Conservation (phyloP, 2,797 vertebrate genomes). For the Chaunax sp. region DNA sequence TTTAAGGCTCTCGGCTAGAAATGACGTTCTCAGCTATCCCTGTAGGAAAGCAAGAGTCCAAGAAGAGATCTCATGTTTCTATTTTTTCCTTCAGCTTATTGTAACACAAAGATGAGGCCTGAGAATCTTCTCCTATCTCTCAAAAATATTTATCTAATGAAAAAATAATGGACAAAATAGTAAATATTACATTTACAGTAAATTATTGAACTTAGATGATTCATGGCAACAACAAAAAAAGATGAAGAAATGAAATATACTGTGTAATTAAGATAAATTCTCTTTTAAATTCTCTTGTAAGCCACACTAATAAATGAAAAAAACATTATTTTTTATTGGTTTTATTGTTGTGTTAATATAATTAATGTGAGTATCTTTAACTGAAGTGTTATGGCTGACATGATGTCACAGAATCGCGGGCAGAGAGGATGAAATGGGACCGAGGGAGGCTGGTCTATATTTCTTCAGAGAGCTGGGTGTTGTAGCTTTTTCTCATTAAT, state of each 20-base stretch:
- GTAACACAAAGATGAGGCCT: conserved; percentile 24
- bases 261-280: background rate
- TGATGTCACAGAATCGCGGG: background rate
- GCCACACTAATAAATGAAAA: background rate
- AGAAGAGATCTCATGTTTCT: conserved; percentile 69
- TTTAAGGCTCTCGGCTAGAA: conserved; percentile 66
- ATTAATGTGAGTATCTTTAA: background rate
- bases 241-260: background rate
- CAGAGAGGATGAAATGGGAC: background rate
- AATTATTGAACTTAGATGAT: too few relatives aligned
- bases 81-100: conserved; percentile 49
- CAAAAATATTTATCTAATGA: conserved; percentile 9
- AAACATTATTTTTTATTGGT: too few relatives aligned
- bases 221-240: background rate
- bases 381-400: background rate
- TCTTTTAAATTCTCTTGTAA: background rate
- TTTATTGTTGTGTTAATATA: background rate
- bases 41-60: conserved; percentile 59
- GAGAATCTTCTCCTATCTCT: conserved; percentile 21
- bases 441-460: too few relatives aligned
- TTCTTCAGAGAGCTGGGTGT: too few relatives aligned
- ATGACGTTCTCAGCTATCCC: conserved; percentile 72
- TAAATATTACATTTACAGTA: too few relatives aligned
- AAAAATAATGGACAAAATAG: background rate
- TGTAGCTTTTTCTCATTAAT: too few relatives aligned